These are phyloP conservation scores for Drosophila ochracea DNA, from an alignment of 2,888 invertebrate genomes.

Conservation along the genomic window DNA sequence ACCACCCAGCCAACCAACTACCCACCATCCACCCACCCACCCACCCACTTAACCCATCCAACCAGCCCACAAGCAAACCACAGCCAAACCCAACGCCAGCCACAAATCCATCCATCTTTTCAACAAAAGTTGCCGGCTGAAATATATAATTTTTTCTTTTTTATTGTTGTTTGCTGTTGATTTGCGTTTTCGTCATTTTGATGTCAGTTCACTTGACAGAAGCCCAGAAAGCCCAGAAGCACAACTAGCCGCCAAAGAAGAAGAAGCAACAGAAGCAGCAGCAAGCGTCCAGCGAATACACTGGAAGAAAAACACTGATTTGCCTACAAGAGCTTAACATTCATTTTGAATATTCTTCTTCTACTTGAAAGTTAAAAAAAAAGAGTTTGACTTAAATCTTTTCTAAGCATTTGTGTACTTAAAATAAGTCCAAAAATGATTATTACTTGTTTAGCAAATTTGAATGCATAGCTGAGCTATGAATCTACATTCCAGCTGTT, in stretches of 20 bases:
- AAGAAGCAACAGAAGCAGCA: constrained; percentile 24
- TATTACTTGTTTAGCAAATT: background rate
- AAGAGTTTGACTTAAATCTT: background rate
- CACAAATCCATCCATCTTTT: constrained; percentile 78
- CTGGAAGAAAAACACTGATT: constrained; percentile 3
- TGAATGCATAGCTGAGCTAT: background rate
- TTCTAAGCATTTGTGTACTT: background rate
- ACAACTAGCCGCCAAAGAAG: constrained; percentile 8
- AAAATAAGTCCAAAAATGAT: background rate
- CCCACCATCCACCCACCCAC: background rate
- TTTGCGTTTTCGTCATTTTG: constrained; percentile 81
- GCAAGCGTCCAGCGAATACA: constrained; percentile 18
- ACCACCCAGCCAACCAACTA: constrained; percentile 22
- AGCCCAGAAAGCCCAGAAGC: constrained; percentile 31
- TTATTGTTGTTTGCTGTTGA: constrained; percentile 73
- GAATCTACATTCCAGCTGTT: background rate
- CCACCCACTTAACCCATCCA: constrained; percentile 20
- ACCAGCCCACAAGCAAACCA: constrained; percentile 8
- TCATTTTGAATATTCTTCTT: background rate
- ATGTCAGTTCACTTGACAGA: constrained; percentile 78
- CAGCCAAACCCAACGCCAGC: constrained; percentile 17
- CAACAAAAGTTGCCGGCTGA: constrained; percentile 56
- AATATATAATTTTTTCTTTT: background rate
- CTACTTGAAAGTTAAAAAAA: no score
- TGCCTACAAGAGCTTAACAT: background rate